A percentile compares a stretch with the other conserved stretches of the same genome.
Conservation (phyloP, 2,888 invertebrate genomes). For the Eupithecia inturbata region DNA sequence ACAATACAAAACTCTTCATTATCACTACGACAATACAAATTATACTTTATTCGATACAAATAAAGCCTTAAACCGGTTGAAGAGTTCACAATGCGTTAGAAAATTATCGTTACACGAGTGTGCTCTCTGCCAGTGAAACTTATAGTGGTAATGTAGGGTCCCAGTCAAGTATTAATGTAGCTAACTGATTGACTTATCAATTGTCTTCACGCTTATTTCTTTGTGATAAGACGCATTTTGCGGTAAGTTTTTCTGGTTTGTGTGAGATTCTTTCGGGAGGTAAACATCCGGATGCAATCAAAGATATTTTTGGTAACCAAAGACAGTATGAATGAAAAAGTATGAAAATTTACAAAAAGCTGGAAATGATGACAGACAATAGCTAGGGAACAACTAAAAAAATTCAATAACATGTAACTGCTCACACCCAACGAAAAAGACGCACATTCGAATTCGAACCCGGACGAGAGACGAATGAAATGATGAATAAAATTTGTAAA, state of each 20-base stretch:
- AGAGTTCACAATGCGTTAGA: constrained; percentile 39
- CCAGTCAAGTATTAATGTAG: constrained; percentile 57
- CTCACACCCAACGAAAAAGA: background rate
- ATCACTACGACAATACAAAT: constrained; percentile 44
- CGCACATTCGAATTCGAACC: background rate
- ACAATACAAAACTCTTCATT: constrained; percentile 59
- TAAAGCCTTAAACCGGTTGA: constrained; percentile 45
- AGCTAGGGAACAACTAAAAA: background rate
- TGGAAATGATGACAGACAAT: background rate
- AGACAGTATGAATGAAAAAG: too few species aligned
- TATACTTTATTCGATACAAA: constrained; percentile 24
- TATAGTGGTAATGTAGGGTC: constrained; percentile 51
- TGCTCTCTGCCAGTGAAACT: constrained; percentile 45
- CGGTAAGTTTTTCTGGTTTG: constrained; percentile 15
- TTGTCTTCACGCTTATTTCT: constrained; percentile 34
- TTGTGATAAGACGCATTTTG: constrained; percentile 34
- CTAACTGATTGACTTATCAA: constrained; percentile 51
- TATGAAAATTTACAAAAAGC: background rate
- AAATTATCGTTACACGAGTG: constrained; percentile 48
- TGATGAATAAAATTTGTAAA: background rate
- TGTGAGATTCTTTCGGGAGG: constrained; percentile 28
- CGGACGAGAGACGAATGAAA: background rate
- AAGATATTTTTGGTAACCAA: background rate
- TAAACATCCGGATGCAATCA: background rate
- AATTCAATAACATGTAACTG: background rate